Evolutionary conservation across 2,797 vertebrate genomes (phyloP), one percentile per base, ranked within the genome.

Genomic region (Poecilia wingei): DNA sequence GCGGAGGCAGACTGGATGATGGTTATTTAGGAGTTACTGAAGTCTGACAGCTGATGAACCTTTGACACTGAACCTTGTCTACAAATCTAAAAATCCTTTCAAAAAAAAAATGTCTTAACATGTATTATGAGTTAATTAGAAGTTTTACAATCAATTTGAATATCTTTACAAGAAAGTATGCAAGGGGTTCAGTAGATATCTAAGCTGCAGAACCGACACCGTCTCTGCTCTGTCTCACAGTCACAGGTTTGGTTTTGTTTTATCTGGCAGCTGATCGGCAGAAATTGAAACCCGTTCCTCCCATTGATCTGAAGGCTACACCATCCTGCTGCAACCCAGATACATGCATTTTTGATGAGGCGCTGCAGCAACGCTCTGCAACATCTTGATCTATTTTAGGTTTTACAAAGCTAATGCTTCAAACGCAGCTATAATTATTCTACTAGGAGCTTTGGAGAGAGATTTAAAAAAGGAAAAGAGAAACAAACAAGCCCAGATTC

Each of bases 291-390:
- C 79, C 86, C 18, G 72, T 59, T 75, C 81, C 68, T 74, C 75
- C 9, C 71, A 92, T 72, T 85, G 91, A 93, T 90, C 87, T 83
- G 80, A 77, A 84, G 77, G 61, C 68, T 75, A 77, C 84, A 85
- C 82, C 66, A 33, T 76, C 82, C 86, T 78, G 75, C 76, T 78
- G 85, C 73, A 55, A 79, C 81, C 59, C 3, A 22, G 13, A 20
- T 12, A 14, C 87, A 93, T 94, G 41, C 79, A 94, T 94, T 79
- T 93, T 94, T 94, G 84, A 95, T 92, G 78, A 79, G 77, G 45
- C n/a, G 57, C 75, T 86, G 87, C 91, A 76, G 85, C 79, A 86
- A 53, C 14, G 41, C 51, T 82, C 31, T 57, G 72, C 51, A 79
- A 76, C 22, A 83, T 49, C 12, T 76, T 0, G 31, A 36, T 78